Evolutionary conservation across 2,888 invertebrate species (phyloP).

Genomic region (Cheilosia variabilis): DNA sequence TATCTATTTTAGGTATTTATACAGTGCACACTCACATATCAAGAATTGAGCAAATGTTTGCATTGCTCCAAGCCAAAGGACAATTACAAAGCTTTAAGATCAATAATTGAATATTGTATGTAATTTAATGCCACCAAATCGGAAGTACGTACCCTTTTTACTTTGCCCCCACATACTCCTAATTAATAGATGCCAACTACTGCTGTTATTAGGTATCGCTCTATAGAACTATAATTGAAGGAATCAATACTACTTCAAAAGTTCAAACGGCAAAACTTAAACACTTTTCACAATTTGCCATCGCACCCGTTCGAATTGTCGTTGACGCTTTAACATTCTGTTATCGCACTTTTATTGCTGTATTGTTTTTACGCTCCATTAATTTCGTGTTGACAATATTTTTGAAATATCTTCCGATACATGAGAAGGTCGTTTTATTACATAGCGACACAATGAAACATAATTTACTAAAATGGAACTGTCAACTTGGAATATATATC

Average conservation of each 20-base stretch:
- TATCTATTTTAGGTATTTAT: too few species aligned
- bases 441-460: slow-evolving; percentile 24
- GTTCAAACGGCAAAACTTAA: not conserved
- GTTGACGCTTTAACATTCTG: slow-evolving; percentile 17
- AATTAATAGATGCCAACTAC: too few species aligned
- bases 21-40: not conserved
- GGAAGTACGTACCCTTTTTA: not conserved
- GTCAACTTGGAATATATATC: slow-evolving; percentile 29
- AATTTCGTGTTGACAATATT: slow-evolving; percentile 52
- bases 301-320: not conserved
- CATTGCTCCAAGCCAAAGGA: slow-evolving; percentile 26
- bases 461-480: slow-evolving; percentile 49
- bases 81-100: slow-evolving; percentile 45
- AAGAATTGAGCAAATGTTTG: slow-evolving; percentile 33
- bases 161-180: not conserved
- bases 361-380: slow-evolving; percentile 54
- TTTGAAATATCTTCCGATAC: slow-evolving; percentile 20
- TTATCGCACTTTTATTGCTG: slow-evolving; percentile 43
- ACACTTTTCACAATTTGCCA: not conserved
- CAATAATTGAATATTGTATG: slow-evolving; percentile 35
- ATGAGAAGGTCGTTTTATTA: slow-evolving; percentile 33
- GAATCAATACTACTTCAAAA: slow-evolving; percentile 1
- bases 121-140: not conserved
- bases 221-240: not conserved
- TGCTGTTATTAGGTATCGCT: not conserved